A percentile compares a stretch with the other conserved stretches of the same genome.
Evolutionary conservation across 2,113 vertebrate genomes (phyloP).

Genomic region (Oryzias melastigma): DNA sequence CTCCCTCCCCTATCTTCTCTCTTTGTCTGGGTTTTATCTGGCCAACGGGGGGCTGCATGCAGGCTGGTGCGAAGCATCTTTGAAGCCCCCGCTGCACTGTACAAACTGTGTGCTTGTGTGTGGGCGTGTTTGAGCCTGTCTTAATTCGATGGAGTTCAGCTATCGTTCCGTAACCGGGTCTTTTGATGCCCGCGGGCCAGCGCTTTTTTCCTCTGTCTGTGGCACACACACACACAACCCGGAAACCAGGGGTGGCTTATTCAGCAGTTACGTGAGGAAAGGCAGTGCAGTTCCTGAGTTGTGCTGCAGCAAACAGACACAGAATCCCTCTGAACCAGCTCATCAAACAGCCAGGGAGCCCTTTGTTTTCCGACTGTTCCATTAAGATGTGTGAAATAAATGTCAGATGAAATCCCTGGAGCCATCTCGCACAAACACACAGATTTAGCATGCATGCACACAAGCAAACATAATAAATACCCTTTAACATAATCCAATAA

Average conservation of each 20-base stretch:
- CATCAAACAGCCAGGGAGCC: slow-evolving; percentile 52
- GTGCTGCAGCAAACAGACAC: slow-evolving; percentile 45
- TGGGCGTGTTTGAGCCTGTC: slow-evolving; percentile 27
- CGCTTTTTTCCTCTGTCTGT: slow-evolving; percentile 29
- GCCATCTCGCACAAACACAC: slow-evolving; percentile 9
- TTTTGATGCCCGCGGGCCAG: slow-evolving; percentile 48
- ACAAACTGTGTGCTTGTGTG: slow-evolving; percentile 25
- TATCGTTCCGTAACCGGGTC: slow-evolving; percentile 69
- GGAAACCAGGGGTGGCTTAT: slow-evolving; percentile 20
- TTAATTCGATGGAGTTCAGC: slow-evolving; percentile 55
- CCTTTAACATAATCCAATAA: slow-evolving; percentile 13
- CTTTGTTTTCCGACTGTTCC: slow-evolving; percentile 40
- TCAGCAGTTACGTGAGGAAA: slow-evolving; percentile 15
- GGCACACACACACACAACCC: slow-evolving; percentile 24
- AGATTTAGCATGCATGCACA: not conserved
- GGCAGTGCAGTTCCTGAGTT: slow-evolving; percentile 16
- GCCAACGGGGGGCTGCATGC: slow-evolving; percentile 60
- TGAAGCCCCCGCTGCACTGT: slow-evolving; percentile 48
- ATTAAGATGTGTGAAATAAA: slow-evolving; percentile 60
- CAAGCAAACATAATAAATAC: slow-evolving; percentile 1
- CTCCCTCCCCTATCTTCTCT: slow-evolving; percentile 52
- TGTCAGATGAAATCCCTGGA: slow-evolving; percentile 51
- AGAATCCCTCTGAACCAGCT: slow-evolving; percentile 36
- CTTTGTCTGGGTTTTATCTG: slow-evolving; percentile 75
- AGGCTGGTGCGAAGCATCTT: slow-evolving; percentile 59